Conservation (phyloP, 2,888 invertebrate genomes). For the Drosophila ochracea region DNA sequence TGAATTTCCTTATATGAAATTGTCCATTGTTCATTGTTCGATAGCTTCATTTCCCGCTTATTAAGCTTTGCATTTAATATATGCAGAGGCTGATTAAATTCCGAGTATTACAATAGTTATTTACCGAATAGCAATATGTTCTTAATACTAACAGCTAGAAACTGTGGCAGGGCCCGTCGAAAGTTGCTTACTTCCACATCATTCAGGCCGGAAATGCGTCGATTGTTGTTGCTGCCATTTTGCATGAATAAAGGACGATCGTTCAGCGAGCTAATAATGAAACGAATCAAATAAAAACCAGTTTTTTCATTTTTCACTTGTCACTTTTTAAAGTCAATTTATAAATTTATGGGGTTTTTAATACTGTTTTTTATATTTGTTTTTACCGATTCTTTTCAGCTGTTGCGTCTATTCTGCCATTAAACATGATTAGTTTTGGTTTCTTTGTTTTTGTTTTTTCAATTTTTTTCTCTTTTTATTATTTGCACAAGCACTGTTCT, state of each 20-base stretch:
- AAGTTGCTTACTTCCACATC: constrained; percentile 85
- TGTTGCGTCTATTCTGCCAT: constrained; percentile 57
- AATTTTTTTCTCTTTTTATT: constrained; percentile 15
- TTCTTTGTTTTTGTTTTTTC: constrained; percentile 3
- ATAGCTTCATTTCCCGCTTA: constrained; percentile 39
- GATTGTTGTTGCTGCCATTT: constrained; percentile 69
- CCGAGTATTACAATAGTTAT: constrained; percentile 56
- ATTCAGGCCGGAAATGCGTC: constrained; percentile 55
- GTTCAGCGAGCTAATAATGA: constrained; percentile 72
- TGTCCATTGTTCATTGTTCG: constrained; percentile 10
- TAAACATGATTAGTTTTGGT: constrained; percentile 55
- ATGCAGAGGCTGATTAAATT: constrained; percentile 6
- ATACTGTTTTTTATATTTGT: background rate
- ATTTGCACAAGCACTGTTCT: constrained; percentile 11
- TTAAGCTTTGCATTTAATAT: constrained; percentile 2
- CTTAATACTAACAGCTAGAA: constrained; percentile 92
- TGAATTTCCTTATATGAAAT: background rate
- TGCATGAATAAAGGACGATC: constrained; percentile 83
- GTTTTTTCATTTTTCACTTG: background rate
- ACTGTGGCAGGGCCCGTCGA: constrained; percentile 89
- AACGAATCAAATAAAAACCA: constrained; percentile 19
- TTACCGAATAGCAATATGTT: constrained; percentile 90
- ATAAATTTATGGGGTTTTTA: background rate
- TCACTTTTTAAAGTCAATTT: background rate
- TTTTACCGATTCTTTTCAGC: constrained; percentile 74